These are phyloP conservation scores for Prorops nasuta DNA, from an alignment of 1,140 invertebrate species.

Conservation along the genomic window DNA sequence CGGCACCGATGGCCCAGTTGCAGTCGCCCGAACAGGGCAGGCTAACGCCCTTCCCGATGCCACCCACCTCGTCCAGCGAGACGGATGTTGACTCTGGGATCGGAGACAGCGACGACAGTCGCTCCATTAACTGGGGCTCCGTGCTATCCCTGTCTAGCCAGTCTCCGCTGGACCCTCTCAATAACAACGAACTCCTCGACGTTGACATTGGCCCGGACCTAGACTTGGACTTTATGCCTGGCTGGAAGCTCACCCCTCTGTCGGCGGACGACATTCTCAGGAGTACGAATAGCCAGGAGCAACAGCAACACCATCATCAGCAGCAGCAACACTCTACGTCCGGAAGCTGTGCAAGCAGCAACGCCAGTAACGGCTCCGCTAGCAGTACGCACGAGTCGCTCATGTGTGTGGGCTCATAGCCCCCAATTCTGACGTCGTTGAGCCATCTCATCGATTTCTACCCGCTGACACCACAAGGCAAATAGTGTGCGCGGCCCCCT, in stretches of 20 bases:
- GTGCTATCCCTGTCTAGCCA: slow-evolving; percentile 82
- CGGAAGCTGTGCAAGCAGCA: slow-evolving; percentile 25
- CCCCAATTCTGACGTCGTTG: slow-evolving; percentile 47
- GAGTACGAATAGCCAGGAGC: slow-evolving; percentile 41
- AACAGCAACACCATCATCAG: slow-evolving; percentile 31
- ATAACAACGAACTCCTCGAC: slow-evolving; percentile 72
- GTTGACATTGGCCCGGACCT: slow-evolving; percentile 59
- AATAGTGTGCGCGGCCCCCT: no score
- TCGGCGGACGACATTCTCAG: slow-evolving; percentile 69
- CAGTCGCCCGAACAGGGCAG: slow-evolving; percentile 58
- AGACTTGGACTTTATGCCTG: slow-evolving; percentile 63
- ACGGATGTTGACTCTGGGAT: slow-evolving; percentile 73
- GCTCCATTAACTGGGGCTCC: slow-evolving; percentile 87
- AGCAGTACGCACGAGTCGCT: slow-evolving; percentile 52
- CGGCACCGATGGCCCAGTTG: slow-evolving; percentile 52
- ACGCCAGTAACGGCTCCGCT: slow-evolving; percentile 25
- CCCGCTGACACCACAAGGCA: slow-evolving; percentile 35
- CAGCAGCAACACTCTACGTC: slow-evolving; percentile 20
- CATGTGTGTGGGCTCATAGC: slow-evolving; percentile 56
- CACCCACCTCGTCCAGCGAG: slow-evolving; percentile 54
- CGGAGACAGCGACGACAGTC: slow-evolving; percentile 72
- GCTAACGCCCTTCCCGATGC: slow-evolving; percentile 63
- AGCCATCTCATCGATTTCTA: slow-evolving; percentile 53
- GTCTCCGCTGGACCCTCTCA: slow-evolving; percentile 78
- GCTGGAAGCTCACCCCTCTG: slow-evolving; percentile 64